These are phyloP conservation scores for Turritopsis dohrnii DNA, from an alignment of 30 jellyfish, hydroid and myxozoan genomes.

Conservation along the genomic window DNA sequence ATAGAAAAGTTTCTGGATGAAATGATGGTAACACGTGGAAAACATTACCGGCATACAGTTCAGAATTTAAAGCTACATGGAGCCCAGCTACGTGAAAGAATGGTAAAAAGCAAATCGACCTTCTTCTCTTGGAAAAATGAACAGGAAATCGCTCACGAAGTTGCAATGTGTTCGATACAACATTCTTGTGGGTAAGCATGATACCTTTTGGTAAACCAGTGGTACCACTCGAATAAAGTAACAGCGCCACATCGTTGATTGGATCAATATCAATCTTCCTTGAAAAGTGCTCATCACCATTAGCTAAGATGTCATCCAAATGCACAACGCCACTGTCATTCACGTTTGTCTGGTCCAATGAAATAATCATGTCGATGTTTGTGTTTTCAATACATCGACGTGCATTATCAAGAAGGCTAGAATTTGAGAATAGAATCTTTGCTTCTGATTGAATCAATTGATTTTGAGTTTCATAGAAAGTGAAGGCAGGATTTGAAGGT, in stretches of 20 bases:
- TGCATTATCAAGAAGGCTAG: conserved; percentile 40
- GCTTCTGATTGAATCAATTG: conserved; percentile 51
- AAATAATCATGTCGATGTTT: conserved; percentile 36
- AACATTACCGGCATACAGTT: conserved; percentile 40
- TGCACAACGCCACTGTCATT: conserved; percentile 39
- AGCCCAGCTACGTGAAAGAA: conserved; percentile 71
- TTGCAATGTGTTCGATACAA: conserved; percentile 58
- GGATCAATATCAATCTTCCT: conserved; percentile 20
- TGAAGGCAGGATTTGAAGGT: conserved; percentile 52
- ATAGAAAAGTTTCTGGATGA: conserved; percentile 63
- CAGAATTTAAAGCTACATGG: conserved; percentile 25
- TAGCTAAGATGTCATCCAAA: conserved; percentile 44
- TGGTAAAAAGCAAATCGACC: conserved; percentile 44
- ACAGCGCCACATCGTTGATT: conserved; percentile 41
- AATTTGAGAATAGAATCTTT: conserved; percentile 41
- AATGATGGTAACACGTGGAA: conserved; percentile 53
- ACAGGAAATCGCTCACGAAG: neutral
- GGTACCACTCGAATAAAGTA: conserved; percentile 86
- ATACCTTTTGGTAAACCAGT: conserved; percentile 92
- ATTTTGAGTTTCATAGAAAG: conserved; percentile 42
- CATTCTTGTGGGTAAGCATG: conserved; percentile 57
- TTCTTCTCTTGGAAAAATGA: conserved; percentile 21
- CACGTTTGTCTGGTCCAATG: conserved; percentile 33
- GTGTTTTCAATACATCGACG: conserved; percentile 45
- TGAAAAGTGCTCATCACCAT: conserved; percentile 28